phyloP scores from a whole-genome alignment of 2,888 invertebrate genomes.

The Polydrusus cervinus region DNA sequence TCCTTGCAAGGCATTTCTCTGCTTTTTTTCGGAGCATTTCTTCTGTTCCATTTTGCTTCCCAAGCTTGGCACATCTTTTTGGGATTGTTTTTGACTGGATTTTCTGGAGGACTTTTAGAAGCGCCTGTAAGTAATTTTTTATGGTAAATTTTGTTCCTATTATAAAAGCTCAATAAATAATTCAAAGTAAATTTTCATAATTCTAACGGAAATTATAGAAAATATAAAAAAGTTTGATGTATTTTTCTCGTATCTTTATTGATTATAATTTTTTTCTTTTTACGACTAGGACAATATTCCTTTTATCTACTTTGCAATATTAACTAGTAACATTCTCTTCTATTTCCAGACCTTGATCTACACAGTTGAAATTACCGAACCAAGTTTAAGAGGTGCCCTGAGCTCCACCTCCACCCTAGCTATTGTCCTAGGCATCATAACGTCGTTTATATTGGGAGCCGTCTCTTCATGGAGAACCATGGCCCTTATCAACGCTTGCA shows the following conservation, averaged over 20 bases:
- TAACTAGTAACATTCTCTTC: neutral
- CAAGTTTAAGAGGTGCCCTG: constrained; percentile 82
- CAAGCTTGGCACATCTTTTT: constrained; percentile 78
- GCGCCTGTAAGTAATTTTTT: constrained; percentile 78
- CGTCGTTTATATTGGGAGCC: constrained; percentile 85
- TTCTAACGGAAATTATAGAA: too few species aligned
- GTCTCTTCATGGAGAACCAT: constrained; percentile 82
- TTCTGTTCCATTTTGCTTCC: constrained; percentile 80
- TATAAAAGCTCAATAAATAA: too few species aligned
- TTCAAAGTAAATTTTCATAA: too few species aligned
- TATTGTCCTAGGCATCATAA: constrained; percentile 84
- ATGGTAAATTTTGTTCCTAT: too few species aligned
- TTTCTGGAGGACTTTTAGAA: constrained; percentile 86
- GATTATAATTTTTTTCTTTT: too few species aligned
- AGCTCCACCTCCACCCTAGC: constrained; percentile 84
- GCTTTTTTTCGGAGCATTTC: constrained; percentile 84
- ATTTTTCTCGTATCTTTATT: too few species aligned
- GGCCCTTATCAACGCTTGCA: constrained; percentile 78
- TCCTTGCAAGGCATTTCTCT: constrained; percentile 85
- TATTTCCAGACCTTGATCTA: constrained; percentile 81
- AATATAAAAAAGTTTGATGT: too few species aligned
- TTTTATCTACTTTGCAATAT: too few species aligned
- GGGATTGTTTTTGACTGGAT: constrained; percentile 81
- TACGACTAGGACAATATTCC: too few species aligned
- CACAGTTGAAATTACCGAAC: constrained; percentile 88